phyloP scores from a whole-genome alignment of 2,888 invertebrate species.

The Gordius sp. region DNA sequence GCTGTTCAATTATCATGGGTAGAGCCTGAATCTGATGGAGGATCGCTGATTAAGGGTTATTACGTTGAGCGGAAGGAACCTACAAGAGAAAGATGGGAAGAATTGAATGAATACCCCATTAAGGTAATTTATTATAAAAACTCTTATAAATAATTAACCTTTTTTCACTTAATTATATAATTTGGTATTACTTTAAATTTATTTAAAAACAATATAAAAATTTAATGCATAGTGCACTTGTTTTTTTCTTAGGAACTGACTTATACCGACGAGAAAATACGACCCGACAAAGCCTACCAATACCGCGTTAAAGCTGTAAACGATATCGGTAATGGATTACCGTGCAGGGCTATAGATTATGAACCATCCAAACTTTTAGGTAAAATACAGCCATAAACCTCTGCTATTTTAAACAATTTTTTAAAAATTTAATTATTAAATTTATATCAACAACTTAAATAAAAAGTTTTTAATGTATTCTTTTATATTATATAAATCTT shows the following conservation, averaged over 20 bases:
- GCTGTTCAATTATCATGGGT: neutral
- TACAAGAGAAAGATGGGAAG: neutral
- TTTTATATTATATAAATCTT: no score
- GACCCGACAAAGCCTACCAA: neutral
- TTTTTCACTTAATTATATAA: no score
- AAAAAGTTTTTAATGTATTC: no score
- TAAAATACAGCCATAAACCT: no score
- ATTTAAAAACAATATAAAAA: no score
- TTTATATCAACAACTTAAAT: no score
- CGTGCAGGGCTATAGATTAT: neutral
- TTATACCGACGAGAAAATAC: neutral
- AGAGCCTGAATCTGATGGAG: neutral
- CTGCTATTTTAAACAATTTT: no score
- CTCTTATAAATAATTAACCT: no score
- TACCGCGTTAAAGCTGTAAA: neutral
- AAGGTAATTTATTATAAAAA: no score
- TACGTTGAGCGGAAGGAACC: neutral
- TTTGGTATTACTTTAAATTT: no score
- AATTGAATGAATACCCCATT: neutral
- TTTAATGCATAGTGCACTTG: no score
- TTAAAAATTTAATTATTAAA: no score
- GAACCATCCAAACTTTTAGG: neutral
- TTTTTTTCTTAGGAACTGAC: neutral
- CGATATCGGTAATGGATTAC: neutral
- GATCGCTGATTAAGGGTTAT: neutral